phyloP scores from a whole-genome alignment of 2,888 invertebrate species.

The Orchesellides sinensis region DNA sequence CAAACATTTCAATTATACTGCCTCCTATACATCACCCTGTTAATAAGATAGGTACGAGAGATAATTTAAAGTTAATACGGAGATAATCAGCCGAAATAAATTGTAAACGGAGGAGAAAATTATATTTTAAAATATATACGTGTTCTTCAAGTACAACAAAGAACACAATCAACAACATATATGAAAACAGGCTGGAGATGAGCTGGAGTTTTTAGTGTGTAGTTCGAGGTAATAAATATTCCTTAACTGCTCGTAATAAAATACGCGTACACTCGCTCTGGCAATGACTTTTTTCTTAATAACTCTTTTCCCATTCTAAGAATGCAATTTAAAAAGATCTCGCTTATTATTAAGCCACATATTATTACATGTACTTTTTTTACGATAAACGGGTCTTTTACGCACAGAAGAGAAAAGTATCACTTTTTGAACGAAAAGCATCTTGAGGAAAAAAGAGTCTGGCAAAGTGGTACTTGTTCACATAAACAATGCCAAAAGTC shows the following conservation, averaged over 20 bases:
- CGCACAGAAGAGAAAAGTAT: neutral
- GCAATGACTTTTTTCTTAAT: neutral
- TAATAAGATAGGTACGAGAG: neutral
- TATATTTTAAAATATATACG: neutral
- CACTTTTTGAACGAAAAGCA: neutral
- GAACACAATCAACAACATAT: too few species aligned
- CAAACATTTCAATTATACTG: constrained; percentile 51
- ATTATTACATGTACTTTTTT: too few species aligned
- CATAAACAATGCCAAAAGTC: constrained; percentile 32
- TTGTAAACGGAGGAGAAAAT: neutral
- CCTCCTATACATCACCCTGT: too few species aligned
- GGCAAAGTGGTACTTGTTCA: constrained; percentile 2
- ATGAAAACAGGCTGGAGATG: neutral
- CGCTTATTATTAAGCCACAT: constrained; percentile 2
- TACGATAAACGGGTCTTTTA: too few species aligned
- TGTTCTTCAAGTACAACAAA: too few species aligned
- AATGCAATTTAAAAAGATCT: constrained; percentile 17
- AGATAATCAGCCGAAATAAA: constrained; percentile 49
- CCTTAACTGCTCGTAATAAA: constrained; percentile 67
- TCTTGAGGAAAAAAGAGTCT: constrained; percentile 1
- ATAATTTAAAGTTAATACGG: constrained; percentile 50
- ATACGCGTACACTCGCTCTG: constrained; percentile 45
- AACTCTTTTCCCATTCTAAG: constrained; percentile 2
- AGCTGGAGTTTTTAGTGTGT: neutral
- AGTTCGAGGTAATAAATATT: constrained; percentile 63